Evolutionary conservation across 2,888 invertebrate genomes (phyloP).

Genomic region (Hemithea aestivaria): DNA sequence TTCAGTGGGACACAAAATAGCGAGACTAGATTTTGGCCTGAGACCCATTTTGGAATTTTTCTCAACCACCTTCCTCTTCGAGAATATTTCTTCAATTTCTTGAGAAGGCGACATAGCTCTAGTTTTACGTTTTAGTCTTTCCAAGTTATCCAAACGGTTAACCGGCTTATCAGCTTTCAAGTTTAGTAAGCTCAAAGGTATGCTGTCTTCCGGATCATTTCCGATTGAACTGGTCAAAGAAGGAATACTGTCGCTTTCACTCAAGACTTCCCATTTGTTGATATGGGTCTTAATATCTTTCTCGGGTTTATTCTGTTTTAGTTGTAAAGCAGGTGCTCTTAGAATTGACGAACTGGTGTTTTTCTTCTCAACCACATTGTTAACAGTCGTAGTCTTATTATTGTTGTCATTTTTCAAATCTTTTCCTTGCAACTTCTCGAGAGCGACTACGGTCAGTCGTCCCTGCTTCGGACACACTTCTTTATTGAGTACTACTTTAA

Average conservation of each 20-base stretch:
- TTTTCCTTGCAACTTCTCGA: slow-evolving; percentile 80
- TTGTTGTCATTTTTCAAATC: slow-evolving; percentile 45
- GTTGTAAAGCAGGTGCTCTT: slow-evolving; percentile 64
- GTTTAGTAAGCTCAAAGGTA: slow-evolving; percentile 74
- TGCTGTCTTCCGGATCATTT: slow-evolving; percentile 79
- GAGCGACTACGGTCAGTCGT: slow-evolving; percentile 79
- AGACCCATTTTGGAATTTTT: slow-evolving; percentile 53
- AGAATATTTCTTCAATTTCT: slow-evolving; percentile 77
- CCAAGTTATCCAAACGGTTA: slow-evolving; percentile 56
- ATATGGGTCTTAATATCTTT: slow-evolving; percentile 63
- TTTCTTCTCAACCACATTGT: slow-evolving; percentile 45
- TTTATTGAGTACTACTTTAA: slow-evolving; percentile 72
- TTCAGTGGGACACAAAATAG: slow-evolving; percentile 63
- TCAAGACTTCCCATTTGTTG: slow-evolving; percentile 79
- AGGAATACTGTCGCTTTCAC: slow-evolving; percentile 81
- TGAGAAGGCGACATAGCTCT: slow-evolving; percentile 80
- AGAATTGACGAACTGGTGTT: slow-evolving; percentile 53
- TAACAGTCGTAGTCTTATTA: slow-evolving; percentile 40
- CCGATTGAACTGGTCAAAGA: slow-evolving; percentile 67
- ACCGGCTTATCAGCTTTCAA: slow-evolving; percentile 54
- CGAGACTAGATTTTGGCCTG: slow-evolving; percentile 70
- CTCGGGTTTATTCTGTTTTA: slow-evolving; percentile 63
- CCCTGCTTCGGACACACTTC: slow-evolving; percentile 75
- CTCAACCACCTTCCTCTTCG: slow-evolving; percentile 63
- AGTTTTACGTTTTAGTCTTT: slow-evolving; percentile 75